Evolutionary conservation across 2,888 invertebrate species (phyloP).

Genomic region (Clitarchus hookeri): DNA sequence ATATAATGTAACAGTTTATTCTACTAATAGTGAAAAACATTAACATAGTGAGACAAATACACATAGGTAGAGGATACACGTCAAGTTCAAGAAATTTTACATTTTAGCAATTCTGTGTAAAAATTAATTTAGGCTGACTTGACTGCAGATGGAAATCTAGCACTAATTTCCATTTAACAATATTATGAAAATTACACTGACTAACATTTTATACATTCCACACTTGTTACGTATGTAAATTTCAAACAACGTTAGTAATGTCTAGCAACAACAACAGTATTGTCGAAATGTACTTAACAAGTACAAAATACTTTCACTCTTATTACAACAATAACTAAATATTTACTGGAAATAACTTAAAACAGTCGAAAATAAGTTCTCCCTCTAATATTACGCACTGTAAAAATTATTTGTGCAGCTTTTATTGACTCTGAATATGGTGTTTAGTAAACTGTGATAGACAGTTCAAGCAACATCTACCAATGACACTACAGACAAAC

Average conservation of each 20-base stretch:
- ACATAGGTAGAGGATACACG: background rate
- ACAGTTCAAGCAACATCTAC: background rate
- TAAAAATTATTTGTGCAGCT: background rate
- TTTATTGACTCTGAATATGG: constrained; percentile 4
- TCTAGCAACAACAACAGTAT: constrained; percentile 7
- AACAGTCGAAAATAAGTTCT: background rate
- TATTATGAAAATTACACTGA: background rate
- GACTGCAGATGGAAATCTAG: background rate
- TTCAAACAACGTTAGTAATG: background rate
- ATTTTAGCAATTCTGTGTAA: background rate
- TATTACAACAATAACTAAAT: background rate
- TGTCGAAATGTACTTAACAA: constrained; percentile 1
- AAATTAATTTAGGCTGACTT: background rate
- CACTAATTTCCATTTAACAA: background rate
- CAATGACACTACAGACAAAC: background rate
- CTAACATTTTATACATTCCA: background rate
- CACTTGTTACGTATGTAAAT: background rate
- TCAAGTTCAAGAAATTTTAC: background rate
- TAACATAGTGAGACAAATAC: constrained; percentile 1
- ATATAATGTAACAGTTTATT: constrained; percentile 4
- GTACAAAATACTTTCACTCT: background rate
- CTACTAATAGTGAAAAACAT: constrained; percentile 14
- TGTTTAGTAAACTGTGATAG: constrained; percentile 1
- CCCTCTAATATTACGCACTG: background rate
- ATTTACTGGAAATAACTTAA: background rate